Evolutionary conservation across 1,140 invertebrate genomes (phyloP).

Genomic region (Cherax destructor): DNA sequence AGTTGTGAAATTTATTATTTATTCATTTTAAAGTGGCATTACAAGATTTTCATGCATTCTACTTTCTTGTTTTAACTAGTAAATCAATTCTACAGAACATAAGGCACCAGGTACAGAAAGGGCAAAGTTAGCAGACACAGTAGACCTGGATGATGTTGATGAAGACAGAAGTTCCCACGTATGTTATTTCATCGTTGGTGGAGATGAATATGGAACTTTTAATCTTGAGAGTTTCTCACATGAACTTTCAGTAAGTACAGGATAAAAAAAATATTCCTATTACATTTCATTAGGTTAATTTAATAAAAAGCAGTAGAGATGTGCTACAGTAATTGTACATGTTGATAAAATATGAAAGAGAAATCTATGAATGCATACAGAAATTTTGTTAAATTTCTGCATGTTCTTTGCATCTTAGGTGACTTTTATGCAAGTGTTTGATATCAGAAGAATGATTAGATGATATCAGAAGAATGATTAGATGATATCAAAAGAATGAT

Average conservation of each 20-base stretch:
- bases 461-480: too few species aligned
- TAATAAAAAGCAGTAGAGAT: too few species aligned
- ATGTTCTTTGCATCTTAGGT: too few species aligned
- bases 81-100: slow-evolving; percentile 80
- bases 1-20: not conserved
- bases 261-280: too few species aligned
- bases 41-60: not conserved
- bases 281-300: too few species aligned
- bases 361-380: too few species aligned
- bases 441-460: too few species aligned
- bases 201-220: slow-evolving; percentile 85
- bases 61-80: not conserved
- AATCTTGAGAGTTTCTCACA: slow-evolving; percentile 85
- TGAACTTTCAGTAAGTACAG: slow-evolving; percentile 77
- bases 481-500: too few species aligned
- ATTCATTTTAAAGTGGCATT: not conserved
- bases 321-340: too few species aligned
- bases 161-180: slow-evolving; percentile 86
- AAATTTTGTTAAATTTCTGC: too few species aligned
- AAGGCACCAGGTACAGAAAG: slow-evolving; percentile 81
- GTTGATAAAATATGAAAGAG: too few species aligned
- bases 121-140: slow-evolving; percentile 85
- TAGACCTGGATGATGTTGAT: slow-evolving; percentile 85
- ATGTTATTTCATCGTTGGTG: slow-evolving; percentile 91
- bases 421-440: too few species aligned